These are phyloP conservation scores for Hypselothyrea guttata DNA, from an alignment of 2,888 invertebrate species.

Conservation along the genomic window DNA sequence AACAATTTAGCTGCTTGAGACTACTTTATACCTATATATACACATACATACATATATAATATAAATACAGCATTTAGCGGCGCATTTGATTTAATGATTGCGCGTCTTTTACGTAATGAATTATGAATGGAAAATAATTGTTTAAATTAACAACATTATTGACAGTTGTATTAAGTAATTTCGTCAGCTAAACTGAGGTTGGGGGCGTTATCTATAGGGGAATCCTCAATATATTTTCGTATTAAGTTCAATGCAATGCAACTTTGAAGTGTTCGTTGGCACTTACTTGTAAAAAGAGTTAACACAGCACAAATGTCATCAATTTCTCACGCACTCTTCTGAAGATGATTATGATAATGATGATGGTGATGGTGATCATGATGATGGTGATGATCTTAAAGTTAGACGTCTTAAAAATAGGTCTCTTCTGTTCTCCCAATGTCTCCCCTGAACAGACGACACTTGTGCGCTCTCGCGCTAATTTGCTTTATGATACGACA, in stretches of 20 bases:
- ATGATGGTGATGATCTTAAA: constrained; percentile 4
- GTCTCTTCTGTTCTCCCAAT: constrained; percentile 18
- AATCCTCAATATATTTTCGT: background rate
- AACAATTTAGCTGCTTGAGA: constrained; percentile 45
- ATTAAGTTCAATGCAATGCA: constrained; percentile 61
- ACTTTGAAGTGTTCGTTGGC: constrained; percentile 35
- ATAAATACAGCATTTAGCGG: constrained; percentile 29
- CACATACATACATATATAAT: constrained; percentile 1
- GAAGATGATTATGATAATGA: constrained; percentile 29
- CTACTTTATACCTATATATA: background rate
- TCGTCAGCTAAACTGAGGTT: constrained; percentile 19
- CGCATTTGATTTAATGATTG: constrained; percentile 53
- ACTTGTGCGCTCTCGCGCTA: constrained; percentile 68
- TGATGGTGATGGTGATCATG: constrained; percentile 14
- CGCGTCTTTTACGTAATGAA: constrained; percentile 29
- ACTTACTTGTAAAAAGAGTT: constrained; percentile 12
- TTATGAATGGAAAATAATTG: constrained; percentile 12
- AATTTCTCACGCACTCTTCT: constrained; percentile 29
- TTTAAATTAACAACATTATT: constrained; percentile 20
- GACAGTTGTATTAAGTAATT: constrained; percentile 16
- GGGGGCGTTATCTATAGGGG: constrained; percentile 6
- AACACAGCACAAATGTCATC: constrained; percentile 18
- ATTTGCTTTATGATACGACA: constrained; percentile 69
- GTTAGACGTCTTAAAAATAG: constrained; percentile 48
- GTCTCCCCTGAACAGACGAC: constrained; percentile 29